Base-by-base conservation (phyloP, 2,797 vertebrate genomes). In the Sphaeramia orbicularis region DNA sequence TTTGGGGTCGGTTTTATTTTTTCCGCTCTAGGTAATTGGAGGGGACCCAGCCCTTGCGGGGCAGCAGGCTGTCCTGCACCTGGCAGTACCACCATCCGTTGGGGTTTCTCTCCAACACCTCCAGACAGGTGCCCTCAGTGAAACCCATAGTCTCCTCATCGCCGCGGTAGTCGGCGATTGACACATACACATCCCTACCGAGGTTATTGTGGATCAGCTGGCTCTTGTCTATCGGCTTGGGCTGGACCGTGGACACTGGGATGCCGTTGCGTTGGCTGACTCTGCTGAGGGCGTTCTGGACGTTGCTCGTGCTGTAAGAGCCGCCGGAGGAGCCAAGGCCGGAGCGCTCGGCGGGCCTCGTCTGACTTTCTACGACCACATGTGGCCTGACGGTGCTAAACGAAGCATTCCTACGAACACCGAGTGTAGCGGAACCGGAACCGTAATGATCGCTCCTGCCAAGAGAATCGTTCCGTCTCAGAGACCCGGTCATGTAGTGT, bases 1-100 rank as follows among this genome's bases (percentile, higher is more conserved):
- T 15, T 16, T 48, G 16, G 54, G 57, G 14, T 18, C 35, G 37
- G 57, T 16, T 61, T 91, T 92, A 99, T 91, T 99, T 98, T 90
- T 98, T 99, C 84, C 97, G 96, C 92, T 99, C 98, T 76, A 99
- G 94, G 90, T 99, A 99, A 94, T 99, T 99, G 82, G 98, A 99
- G 70, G 98, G 98, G 65, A 99, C 98, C 98, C 98, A 99, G 80
- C 97, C 98, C 93, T 99, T 99, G 74, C 97, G 97, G 63, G 96
- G 96, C 69, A 96, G 94, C 75, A 94, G 94, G 49, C 95, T 95
- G 81, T 96, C 98, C 89, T 99, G 95, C 84, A 99, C 96, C 92
- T 99, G 97, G 88, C 98, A 99, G 93, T 99, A 99, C 98, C 98
- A 99, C 98, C 98, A 99, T 75, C 98, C 98, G 0, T 99, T 99